phyloP scores from a whole-genome alignment of 2,113 vertebrate species.

The Gasterosteus nipponicus region DNA sequence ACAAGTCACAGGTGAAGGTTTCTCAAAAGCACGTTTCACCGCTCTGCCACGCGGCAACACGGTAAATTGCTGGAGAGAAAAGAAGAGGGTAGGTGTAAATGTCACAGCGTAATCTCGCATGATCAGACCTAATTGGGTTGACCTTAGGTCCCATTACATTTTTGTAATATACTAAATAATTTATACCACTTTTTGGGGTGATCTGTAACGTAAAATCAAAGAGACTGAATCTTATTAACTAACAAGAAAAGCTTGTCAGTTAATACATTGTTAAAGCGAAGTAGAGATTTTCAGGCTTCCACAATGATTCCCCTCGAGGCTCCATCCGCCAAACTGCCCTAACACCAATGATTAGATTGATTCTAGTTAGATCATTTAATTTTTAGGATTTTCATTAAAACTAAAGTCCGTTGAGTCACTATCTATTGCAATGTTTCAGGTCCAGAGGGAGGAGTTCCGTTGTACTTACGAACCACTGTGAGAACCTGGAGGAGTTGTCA shows the following conservation, averaged over 20 bases:
- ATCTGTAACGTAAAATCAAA: neutral
- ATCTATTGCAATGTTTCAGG: neutral
- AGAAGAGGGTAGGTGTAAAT: conserved; percentile 10
- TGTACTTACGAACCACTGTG: neutral
- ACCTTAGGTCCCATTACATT: neutral
- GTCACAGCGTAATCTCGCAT: neutral
- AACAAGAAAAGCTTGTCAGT: neutral
- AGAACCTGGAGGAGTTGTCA: neutral
- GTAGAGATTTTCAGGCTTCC: neutral
- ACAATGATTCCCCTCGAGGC: neutral
- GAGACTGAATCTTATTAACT: neutral
- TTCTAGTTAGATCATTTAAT: neutral
- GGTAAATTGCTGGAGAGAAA: conserved; percentile 20
- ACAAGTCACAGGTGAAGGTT: conserved; percentile 54
- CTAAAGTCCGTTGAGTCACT: no score
- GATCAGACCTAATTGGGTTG: neutral
- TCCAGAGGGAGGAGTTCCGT: neutral
- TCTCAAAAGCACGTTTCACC: conserved; percentile 23
- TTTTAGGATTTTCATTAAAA: no score
- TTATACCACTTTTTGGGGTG: conserved; percentile 15
- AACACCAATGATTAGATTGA: neutral
- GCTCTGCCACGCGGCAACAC: conserved; percentile 15
- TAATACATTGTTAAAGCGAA: neutral
- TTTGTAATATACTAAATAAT: conserved; percentile 9
- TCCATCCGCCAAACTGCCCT: neutral